Percentiles rank a stretch among this genome's conserved stretches.
These are phyloP conservation scores for Vanessa tameamea DNA, from an alignment of 1,140 invertebrate genomes.

Conservation along the genomic window DNA sequence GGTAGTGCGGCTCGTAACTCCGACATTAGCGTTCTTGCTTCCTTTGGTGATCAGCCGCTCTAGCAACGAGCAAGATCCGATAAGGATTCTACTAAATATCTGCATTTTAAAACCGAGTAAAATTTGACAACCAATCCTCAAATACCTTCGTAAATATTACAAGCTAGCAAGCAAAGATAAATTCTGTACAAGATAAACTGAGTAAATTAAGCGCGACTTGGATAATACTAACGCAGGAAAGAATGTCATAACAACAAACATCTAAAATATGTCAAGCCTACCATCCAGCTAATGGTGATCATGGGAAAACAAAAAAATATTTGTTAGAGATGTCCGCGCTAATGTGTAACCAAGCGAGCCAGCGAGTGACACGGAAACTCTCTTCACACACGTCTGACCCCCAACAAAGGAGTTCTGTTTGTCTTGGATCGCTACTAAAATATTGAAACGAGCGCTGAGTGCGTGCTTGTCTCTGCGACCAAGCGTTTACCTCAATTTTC, in stretches of 20 bases:
- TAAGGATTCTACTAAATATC: conserved; percentile 20
- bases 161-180: background rate
- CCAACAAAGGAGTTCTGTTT: conserved; percentile 76
- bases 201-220: conserved; percentile 9
- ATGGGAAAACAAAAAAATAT: conserved; percentile 77
- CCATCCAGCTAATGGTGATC: conserved; percentile 66
- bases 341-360: conserved; percentile 73
- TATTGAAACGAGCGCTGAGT: conserved; percentile 74
- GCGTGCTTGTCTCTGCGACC: conserved; percentile 60
- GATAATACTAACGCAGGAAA: conserved; percentile 42
- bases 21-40: conserved; percentile 45
- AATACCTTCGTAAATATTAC: conserved; percentile 2
- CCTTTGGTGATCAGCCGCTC: conserved; percentile 33
- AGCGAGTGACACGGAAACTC: conserved; percentile 74
- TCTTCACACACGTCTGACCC: conserved; percentile 76
- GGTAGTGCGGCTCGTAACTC: conserved; percentile 46
- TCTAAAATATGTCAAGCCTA: conserved; percentile 61
- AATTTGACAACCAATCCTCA: conserved; percentile 25
- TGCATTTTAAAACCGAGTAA: conserved; percentile 18
- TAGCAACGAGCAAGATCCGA: conserved; percentile 25
- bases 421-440: conserved; percentile 77
- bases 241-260: conserved; percentile 62
- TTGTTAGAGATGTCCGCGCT: conserved; percentile 66
- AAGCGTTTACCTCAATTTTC: conserved; percentile 42
- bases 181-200: conserved; percentile 6